phyloP scores from a whole-genome alignment of 1,140 invertebrate species.

The Camponotus vicinus region DNA sequence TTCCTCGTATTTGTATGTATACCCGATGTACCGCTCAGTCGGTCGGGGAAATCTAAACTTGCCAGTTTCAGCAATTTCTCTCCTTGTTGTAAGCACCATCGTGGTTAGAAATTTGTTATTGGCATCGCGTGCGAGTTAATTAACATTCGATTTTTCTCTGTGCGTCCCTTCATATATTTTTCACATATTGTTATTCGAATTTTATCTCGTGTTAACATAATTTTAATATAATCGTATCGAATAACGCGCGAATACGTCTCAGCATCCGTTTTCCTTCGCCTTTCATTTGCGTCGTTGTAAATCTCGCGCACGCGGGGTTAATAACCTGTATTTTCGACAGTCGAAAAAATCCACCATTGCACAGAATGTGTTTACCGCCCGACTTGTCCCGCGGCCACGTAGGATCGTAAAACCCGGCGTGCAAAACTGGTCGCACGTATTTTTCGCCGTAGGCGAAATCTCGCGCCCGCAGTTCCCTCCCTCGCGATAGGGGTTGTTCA shows the following conservation, averaged over 20 bases:
- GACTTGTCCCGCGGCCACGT: conserved; percentile 75
- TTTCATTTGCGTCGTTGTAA: conserved; percentile 10
- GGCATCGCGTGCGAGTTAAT: conserved; percentile 9
- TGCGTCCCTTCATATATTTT: not conserved
- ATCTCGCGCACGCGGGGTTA: not conserved
- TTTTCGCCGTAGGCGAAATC: conserved; percentile 64
- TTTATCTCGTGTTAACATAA: not conserved
- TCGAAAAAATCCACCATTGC: conserved; percentile 39
- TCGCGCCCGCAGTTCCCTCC: conserved; percentile 64
- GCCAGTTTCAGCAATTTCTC: conserved; percentile 56
- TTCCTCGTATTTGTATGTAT: conserved; percentile 66
- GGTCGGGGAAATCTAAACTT: conserved; percentile 78
- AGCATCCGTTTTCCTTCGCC: not conserved
- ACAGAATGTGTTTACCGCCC: conserved; percentile 70
- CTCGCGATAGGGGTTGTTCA: conserved; percentile 69
- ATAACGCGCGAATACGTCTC: not conserved
- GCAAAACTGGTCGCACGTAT: conserved; percentile 75
- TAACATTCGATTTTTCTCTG: conserved; percentile 37
- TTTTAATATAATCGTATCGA: not conserved
- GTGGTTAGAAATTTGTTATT: conserved; percentile 46
- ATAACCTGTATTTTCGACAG: not conserved
- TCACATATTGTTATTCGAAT: not conserved
- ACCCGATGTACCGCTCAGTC: conserved; percentile 49
- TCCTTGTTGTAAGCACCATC: conserved; percentile 41
- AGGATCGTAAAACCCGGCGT: conserved; percentile 78